phyloP scores from a whole-genome alignment of 2,888 invertebrate species.

The Tipula helvola region DNA sequence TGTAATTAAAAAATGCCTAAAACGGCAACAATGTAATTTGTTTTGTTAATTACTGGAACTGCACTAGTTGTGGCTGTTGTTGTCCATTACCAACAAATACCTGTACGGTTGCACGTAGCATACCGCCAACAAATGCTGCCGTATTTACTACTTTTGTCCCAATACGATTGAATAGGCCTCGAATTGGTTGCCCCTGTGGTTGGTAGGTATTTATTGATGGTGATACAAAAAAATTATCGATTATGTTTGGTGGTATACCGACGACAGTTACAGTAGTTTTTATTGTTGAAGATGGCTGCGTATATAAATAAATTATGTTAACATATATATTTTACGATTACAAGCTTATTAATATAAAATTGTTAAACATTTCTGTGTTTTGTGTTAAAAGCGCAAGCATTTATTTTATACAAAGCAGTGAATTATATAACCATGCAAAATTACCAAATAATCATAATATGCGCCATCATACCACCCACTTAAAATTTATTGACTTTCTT shows the following conservation, averaged over 20 bases:
- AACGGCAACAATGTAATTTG: background rate
- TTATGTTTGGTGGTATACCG: constrained; percentile 6
- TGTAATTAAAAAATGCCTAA: background rate
- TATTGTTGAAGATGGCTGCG: background rate
- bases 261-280: background rate
- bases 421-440: background rate
- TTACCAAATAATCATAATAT: background rate
- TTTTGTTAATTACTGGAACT: background rate
- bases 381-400: background rate
- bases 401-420: background rate
- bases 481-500: background rate
- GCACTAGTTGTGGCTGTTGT: background rate
- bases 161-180: background rate
- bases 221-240: constrained; percentile 8
- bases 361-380: too few relatives aligned
- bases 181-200: background rate
- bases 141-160: background rate
- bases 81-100: background rate
- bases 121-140: constrained; percentile 7
- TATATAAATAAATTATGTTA: background rate
- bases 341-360: too few relatives aligned
- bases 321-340: background rate
- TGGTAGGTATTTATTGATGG: background rate
- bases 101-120: background rate
- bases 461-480: background rate